Percentiles rank a stretch among this genome's conserved stretches.
These are phyloP conservation scores for Lottia scabra DNA, from an alignment of 2,888 invertebrate genomes.

Conservation along the genomic window DNA sequence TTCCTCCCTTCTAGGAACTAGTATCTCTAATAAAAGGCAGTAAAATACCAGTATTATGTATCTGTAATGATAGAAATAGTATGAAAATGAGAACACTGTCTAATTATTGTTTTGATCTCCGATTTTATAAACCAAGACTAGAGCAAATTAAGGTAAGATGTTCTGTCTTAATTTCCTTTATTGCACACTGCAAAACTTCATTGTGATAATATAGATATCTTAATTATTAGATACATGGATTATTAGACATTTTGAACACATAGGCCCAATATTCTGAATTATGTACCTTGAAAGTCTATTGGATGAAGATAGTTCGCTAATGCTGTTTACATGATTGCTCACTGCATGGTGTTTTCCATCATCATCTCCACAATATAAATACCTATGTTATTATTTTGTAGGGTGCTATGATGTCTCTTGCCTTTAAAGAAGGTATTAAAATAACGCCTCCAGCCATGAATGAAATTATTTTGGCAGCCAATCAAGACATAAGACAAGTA, in stretches of 20 bases:
- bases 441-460: constrained; percentile 80
- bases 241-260: neutral
- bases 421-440: constrained; percentile 89
- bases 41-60: constrained; percentile 75
- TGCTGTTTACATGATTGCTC: no score
- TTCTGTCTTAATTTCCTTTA: no score
- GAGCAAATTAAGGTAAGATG: constrained; percentile 86
- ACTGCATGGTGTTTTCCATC: no score
- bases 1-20: constrained; percentile 77
- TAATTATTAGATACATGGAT: neutral
- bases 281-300: no score
- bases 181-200: neutral
- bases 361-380: no score
- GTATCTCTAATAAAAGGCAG: constrained; percentile 90
- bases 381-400: constrained; percentile 63
- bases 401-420: constrained; percentile 91
- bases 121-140: constrained; percentile 84
- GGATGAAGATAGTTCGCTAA: no score
- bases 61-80: constrained; percentile 94
- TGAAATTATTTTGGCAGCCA: constrained; percentile 87
- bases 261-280: neutral
- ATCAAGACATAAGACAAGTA: constrained; percentile 93
- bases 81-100: constrained; percentile 92
- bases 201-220: neutral
- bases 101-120: constrained; percentile 93